Percentiles rank a stretch among this genome's conserved stretches.
Evolutionary conservation across 2,113 vertebrate genomes (phyloP).

Genomic region (Chelonoidis abingdonii): DNA sequence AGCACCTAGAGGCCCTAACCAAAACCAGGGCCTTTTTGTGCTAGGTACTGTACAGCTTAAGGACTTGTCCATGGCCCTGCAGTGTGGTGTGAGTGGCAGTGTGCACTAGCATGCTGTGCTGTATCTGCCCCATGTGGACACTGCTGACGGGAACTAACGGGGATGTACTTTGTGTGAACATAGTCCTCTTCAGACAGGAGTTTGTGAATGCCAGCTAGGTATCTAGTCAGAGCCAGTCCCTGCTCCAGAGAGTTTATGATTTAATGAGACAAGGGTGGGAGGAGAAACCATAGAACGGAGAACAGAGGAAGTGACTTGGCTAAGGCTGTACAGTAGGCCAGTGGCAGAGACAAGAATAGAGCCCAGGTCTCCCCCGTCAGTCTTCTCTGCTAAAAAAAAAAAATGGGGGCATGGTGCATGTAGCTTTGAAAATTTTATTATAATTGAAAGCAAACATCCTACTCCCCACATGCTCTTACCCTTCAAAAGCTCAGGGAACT

Average conservation of each 20-base stretch:
- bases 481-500: not conserved
- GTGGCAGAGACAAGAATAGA: not conserved
- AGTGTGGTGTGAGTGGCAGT: not conserved
- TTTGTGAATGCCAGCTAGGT: not conserved
- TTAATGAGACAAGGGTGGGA: not conserved
- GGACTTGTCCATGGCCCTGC: not conserved
- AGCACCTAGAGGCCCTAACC: not conserved
- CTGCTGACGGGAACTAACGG: not conserved
- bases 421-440: not conserved
- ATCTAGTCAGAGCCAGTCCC: not conserved
- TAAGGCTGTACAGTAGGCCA: not conserved
- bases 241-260: not conserved
- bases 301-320: not conserved
- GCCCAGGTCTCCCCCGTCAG: not conserved
- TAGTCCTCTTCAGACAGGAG: not conserved
- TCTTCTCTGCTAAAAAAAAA: not conserved
- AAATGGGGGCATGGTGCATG: not conserved
- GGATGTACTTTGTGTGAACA: not conserved
- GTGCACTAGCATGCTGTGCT: not conserved
- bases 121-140: not conserved
- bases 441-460: not conserved
- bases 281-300: not conserved
- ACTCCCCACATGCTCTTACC: not conserved
- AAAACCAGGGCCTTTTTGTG: not conserved
- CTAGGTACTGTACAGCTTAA: not conserved